Conservation (phyloP, 64 coral and sea anemone species). For the Stichodactyla mertensii region DNA sequence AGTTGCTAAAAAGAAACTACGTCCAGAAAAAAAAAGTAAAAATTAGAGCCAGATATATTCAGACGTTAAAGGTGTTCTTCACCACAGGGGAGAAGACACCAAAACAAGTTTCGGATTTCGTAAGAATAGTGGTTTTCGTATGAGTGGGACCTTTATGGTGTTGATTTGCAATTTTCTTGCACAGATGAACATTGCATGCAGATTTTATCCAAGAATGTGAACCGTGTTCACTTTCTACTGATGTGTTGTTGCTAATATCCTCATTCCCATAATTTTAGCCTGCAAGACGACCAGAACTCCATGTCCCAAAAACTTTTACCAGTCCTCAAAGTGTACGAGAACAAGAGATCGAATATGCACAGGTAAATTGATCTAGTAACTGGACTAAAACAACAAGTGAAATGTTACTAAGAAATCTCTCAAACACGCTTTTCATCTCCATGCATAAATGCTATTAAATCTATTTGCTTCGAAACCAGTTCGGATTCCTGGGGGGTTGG, state of each 20-base stretch:
- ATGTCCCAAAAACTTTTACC: constrained; percentile 61
- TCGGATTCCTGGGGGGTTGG: too few relatives aligned
- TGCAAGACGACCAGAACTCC: constrained; percentile 35
- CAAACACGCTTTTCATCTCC: background rate
- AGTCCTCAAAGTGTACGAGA: constrained; percentile 53
- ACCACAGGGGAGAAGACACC: background rate
- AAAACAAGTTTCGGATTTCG: background rate
- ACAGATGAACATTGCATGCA: background rate
- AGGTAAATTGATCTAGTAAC: constrained; percentile 16
- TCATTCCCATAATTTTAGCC: background rate
- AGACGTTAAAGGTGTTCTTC: too few relatives aligned
- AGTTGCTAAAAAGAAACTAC: too few relatives aligned
- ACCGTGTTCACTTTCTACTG: background rate
- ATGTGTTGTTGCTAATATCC: background rate
- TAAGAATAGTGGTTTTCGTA: background rate
- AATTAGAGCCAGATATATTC: too few relatives aligned
- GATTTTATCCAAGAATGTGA: too few relatives aligned
- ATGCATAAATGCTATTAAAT: too few relatives aligned
- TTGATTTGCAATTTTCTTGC: background rate
- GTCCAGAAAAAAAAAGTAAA: too few relatives aligned
- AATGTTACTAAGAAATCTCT: background rate
- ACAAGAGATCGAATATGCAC: constrained; percentile 50
- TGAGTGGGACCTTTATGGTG: background rate
- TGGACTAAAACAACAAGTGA: background rate
- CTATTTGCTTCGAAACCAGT: too few relatives aligned